A percentile compares a stretch with the other conserved stretches of the same genome.
Evolutionary conservation across 2,888 invertebrate genomes (phyloP).

Genomic region (Cartodere bifasciata): DNA sequence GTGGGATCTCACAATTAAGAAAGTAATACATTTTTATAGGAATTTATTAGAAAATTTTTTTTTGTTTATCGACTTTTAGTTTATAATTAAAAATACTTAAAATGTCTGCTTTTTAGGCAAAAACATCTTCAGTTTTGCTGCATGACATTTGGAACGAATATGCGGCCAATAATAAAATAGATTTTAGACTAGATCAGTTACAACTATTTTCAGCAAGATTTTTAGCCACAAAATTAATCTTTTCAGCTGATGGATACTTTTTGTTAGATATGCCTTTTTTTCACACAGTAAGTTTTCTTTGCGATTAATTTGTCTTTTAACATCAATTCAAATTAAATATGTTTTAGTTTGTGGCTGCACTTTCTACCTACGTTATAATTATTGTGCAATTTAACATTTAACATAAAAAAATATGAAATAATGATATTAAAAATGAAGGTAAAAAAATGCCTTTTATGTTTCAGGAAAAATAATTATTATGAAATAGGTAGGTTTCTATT

Average conservation of each 20-base stretch:
- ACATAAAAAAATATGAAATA: no score
- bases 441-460: no score
- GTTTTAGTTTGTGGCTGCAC: constrained; percentile 30
- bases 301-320: no score
- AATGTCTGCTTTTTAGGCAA: constrained; percentile 2
- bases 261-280: constrained; percentile 2
- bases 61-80: no score
- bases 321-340: constrained; percentile 4
- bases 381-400: constrained; percentile 27
- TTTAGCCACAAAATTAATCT: neutral
- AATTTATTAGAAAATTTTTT: no score
- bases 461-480: no score
- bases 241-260: constrained; percentile 4
- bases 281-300: no score
- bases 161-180: neutral
- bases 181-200: neutral
- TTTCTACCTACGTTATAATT: constrained; percentile 34
- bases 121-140: neutral
- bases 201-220: constrained; percentile 2
- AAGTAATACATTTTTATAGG: no score
- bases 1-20: no score
- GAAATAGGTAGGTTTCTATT: no score
- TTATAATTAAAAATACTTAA: no score
- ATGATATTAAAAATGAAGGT: no score
- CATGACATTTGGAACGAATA: constrained; percentile 7